Conservation (phyloP, 2,888 invertebrate genomes). For the Gnatocerus cornutus region DNA sequence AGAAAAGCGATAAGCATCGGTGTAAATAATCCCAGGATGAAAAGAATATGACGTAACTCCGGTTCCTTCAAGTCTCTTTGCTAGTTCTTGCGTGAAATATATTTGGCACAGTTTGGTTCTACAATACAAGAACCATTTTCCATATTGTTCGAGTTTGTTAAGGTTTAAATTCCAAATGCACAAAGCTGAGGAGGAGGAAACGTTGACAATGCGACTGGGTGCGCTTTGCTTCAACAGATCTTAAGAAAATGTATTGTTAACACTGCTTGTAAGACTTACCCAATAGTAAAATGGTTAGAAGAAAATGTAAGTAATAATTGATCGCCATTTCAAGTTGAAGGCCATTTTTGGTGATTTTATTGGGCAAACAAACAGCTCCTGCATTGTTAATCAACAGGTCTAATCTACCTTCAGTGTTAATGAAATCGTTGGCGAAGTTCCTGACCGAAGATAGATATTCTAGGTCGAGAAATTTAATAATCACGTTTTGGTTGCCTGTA, state of each 20-base stretch:
- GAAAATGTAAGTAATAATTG: conserved; percentile 74
- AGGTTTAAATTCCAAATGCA: conserved; percentile 32
- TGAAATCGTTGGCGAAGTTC: conserved; percentile 70
- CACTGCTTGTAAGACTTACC: conserved; percentile 50
- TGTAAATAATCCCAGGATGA: conserved; percentile 49
- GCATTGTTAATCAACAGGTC: conserved; percentile 70
- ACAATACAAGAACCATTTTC: conserved; percentile 27
- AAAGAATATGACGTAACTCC: conserved; percentile 49
- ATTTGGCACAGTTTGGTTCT: conserved; percentile 53
- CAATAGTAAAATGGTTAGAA: conserved; percentile 72
- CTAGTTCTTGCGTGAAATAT: conserved; percentile 50
- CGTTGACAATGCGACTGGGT: conserved; percentile 8
- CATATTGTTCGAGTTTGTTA: conserved; percentile 36
- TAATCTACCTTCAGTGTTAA: conserved; percentile 60
- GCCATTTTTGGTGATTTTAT: conserved; percentile 68
- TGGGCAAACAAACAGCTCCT: conserved; percentile 59
- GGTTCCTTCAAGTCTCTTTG: conserved; percentile 46
- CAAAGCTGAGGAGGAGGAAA: conserved; percentile 34
- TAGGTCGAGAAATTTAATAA: conserved; percentile 58
- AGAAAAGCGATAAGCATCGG: no score
- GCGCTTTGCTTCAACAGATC: conserved; percentile 6
- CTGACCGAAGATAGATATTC: conserved; percentile 62
- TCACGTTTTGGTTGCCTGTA: conserved; percentile 58
- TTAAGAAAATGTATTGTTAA: neutral
- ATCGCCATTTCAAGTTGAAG: conserved; percentile 71